Percentiles rank a stretch among this genome's conserved stretches.
phyloP scores from a whole-genome alignment of 2,797 vertebrate species.

The Macropodus opercularis region DNA sequence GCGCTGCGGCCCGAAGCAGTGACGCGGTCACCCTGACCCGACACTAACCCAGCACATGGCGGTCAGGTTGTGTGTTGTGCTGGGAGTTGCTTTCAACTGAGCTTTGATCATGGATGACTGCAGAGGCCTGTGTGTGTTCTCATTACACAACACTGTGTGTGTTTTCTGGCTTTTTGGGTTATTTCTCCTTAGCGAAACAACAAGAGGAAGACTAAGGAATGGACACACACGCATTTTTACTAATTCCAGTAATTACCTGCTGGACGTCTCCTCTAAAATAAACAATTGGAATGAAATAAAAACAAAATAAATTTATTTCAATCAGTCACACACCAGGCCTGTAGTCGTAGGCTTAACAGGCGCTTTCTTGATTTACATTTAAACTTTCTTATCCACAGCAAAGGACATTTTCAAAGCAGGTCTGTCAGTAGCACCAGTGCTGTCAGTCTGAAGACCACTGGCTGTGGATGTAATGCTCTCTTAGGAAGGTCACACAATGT shows the following conservation, averaged over 20 bases:
- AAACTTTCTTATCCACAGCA: too few relatives aligned
- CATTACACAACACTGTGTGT: background rate
- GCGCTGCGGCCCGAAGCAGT: background rate
- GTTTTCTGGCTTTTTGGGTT: background rate
- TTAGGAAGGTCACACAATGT: background rate
- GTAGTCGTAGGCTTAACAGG: too few relatives aligned
- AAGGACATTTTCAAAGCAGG: background rate
- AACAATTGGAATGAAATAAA: conserved; percentile 1
- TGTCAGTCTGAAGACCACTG: background rate
- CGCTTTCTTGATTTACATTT: too few relatives aligned
- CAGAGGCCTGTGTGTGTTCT: conserved; percentile 1
- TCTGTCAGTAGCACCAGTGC: background rate
- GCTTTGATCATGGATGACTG: conserved; percentile 20
- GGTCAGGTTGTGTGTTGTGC: background rate
- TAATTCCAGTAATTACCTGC: background rate
- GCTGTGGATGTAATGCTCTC: background rate
- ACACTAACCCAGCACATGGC: background rate
- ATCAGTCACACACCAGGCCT: too few relatives aligned
- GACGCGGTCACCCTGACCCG: conserved; percentile 2
- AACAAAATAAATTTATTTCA: too few relatives aligned
- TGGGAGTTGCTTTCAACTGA: conserved; percentile 20
- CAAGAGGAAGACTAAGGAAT: background rate
- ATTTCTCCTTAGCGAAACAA: background rate
- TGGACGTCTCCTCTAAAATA: conserved; percentile 8
- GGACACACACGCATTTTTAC: background rate